Evolutionary conservation across 2,797 vertebrate species (phyloP), one percentile per base, ranked within the genome.

Genomic region (Sylvilagus floridanus): DNA sequence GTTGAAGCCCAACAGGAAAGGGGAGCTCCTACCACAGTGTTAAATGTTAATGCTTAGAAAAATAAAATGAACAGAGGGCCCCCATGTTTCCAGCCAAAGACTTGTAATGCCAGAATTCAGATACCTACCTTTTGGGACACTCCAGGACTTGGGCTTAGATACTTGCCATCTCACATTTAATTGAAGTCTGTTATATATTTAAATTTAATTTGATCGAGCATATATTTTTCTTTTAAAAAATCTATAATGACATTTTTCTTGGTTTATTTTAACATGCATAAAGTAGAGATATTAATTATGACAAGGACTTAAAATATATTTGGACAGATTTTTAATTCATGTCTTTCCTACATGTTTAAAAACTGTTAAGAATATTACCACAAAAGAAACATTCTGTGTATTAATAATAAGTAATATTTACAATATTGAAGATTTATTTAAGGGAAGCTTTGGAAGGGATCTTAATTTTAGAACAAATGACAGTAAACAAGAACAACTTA

Each of bases 391-490:
- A 28, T 81, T 71, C 9, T 71, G 73, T 32, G 78, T 65, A 62
- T 84, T 52, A 50, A 21, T 62, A 83, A 37, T 21, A 77, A 88
- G 75, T 37, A 63, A 83, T 52, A 14, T 21, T 79, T 37, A 72
- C 4, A 42, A 8, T 6, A 13, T 14, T 66, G 22, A 92, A 83
- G 13, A 81, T 86, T 77, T 88, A 30, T 35, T 63, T 63, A 75
- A 65, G 28, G 30, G n/a, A 84, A 16, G 24, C 42, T 21, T 75
- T 32, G 12, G 22, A 76, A 90, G 9, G 21, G 6, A 77, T 19
- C 30, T 90, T 91, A 57, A 57, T 75, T 92, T 87, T 62, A 54
- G 69, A 82, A 77, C 52, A 12, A 82, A 68, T 52, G 32, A 72
- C 9, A 42, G 6, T 22, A 63, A 90, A 19, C 1, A 87, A 94